Percentiles rank a stretch among this genome's conserved stretches.
phyloP scores from a whole-genome alignment of 1,140 invertebrate species.

The Caenorhabditis inopinata region DNA sequence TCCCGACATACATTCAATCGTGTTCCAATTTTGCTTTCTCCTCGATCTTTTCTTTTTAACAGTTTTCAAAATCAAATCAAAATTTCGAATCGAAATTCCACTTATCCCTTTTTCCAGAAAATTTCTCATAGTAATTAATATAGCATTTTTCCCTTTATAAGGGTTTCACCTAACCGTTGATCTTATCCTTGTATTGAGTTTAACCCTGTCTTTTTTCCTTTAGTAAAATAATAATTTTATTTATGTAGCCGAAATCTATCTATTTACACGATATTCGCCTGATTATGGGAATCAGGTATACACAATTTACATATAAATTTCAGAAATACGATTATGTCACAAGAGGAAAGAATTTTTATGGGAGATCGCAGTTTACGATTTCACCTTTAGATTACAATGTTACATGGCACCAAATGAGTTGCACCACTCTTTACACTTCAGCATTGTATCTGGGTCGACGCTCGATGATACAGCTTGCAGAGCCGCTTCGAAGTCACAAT shows the following conservation, averaged over 20 bases:
- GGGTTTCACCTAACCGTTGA: background rate
- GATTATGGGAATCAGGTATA: background rate
- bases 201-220: background rate
- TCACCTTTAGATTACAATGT: background rate
- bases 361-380: no score
- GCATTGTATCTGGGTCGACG: constrained; percentile 7
- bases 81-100: background rate
- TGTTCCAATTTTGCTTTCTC: constrained; percentile 16
- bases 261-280: background rate
- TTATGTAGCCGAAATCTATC: background rate
- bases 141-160: background rate
- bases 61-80: background rate
- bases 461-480: background rate
- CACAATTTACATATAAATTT: background rate
- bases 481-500: constrained; percentile 5
- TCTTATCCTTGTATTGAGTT: background rate
- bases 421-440: constrained; percentile 18
- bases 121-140: background rate
- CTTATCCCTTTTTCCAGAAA: background rate
- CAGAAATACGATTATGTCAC: background rate
- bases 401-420: constrained; percentile 23
- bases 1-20: background rate
- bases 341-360: background rate
- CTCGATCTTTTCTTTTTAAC: background rate
- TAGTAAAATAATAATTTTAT: background rate